Evolutionary conservation across 2,888 invertebrate genomes (phyloP), one percentile per base, ranked within the genome.

Genomic region (Amorpha juglandis): DNA sequence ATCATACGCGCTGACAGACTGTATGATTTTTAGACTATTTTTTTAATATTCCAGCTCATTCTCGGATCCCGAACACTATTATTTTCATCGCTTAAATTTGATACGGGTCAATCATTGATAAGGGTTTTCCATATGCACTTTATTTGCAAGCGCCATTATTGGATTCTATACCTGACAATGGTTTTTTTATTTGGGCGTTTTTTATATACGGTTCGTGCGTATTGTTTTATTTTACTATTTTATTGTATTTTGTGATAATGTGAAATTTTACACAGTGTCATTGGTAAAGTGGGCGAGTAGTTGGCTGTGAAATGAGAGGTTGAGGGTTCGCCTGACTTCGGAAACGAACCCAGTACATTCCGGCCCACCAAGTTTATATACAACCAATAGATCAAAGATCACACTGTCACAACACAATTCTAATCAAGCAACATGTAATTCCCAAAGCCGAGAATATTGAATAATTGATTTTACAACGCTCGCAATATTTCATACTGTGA

Each of bases 21-120:
- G 45, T 42, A 42, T 14, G 14, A 45, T 45, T 45, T 45, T 45
- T 45, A 45, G 11, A n/a, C 53, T n/a, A 11, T 33, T 58, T 19
- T 19, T 58, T 58, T 11, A 55, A 33, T 16, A 9, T 21, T 21
- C 12, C 27, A 27, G 14, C 12, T 4, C 21, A 19, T 19, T 6
- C 19, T 51, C 33, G 14, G 11, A 33, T 33, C 33, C 27, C 50
- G 19, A 0, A 1, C 0, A 3, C 19, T 16, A 16, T 6, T 58
- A 58, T 58, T 58, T 58, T 38, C 58, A 58, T 58, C 19, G 42
- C 19, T 58, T 42, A 42, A 58, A 42, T 58, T 58, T 19, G 16
- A 35, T 16, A 38, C 19, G 42, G 58, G 19, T 42, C 58, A 58
- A 58, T 58, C 38, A 58, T 38, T 19, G 38, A 1, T 19, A n/a